These are phyloP conservation scores for Sympetrum striolatum DNA, from an alignment of 2,888 invertebrate genomes.

Conservation along the genomic window DNA sequence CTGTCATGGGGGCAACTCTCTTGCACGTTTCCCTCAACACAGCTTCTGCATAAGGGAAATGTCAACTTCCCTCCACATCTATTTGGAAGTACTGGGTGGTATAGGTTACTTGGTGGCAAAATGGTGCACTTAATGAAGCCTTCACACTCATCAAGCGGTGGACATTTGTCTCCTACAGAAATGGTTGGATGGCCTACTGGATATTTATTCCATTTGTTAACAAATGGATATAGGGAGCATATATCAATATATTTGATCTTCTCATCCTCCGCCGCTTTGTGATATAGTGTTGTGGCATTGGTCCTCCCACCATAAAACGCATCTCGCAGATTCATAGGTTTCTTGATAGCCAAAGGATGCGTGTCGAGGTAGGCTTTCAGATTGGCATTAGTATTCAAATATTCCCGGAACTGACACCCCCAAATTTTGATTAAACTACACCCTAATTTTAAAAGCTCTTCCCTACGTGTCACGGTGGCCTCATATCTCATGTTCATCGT, in stretches of 20 bases:
- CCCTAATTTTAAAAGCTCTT: neutral
- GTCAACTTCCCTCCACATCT: too few relatives aligned
- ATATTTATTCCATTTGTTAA: too few relatives aligned
- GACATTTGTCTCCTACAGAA: too few relatives aligned
- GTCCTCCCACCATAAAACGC: too few relatives aligned
- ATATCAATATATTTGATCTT: too few relatives aligned
- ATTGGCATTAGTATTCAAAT: slow-evolving; percentile 14
- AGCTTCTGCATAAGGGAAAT: slow-evolving; percentile 55
- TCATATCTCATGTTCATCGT: neutral
- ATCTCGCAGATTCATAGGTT: slow-evolving; percentile 47
- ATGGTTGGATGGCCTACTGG: too few relatives aligned
- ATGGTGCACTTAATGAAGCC: neutral
- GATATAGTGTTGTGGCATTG: too few relatives aligned
- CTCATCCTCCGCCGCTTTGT: too few relatives aligned
- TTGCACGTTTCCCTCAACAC: slow-evolving; percentile 52
- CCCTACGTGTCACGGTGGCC: neutral
- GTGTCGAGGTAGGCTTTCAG: neutral
- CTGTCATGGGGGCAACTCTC: slow-evolving; percentile 53
- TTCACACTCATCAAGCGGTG: too few relatives aligned
- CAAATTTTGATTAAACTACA: slow-evolving; percentile 46
- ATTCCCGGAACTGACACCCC: slow-evolving; percentile 47
- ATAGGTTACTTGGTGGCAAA: slow-evolving; percentile 47
- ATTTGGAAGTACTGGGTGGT: slow-evolving; percentile 54
- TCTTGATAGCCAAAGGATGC: slow-evolving; percentile 9
- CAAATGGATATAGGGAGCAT: too few relatives aligned